A percentile compares a stretch with the other conserved stretches of the same genome.
Evolutionary conservation across 92 coral and sea anemone genomes (phyloP).

Genomic region (Virgularia gustaviana): DNA sequence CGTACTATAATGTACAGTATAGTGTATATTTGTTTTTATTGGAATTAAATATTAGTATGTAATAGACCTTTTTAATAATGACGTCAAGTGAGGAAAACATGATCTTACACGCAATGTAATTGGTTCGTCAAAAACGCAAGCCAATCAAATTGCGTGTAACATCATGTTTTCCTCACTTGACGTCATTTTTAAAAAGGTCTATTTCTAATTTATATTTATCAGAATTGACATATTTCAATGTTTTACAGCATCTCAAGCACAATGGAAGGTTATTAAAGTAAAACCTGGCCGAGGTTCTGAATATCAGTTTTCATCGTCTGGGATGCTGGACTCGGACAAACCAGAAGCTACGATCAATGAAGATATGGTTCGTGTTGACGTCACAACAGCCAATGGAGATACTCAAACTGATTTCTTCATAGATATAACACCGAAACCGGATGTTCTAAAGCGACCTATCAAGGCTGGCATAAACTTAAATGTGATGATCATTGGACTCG

Average conservation of each 20-base stretch:
- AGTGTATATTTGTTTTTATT: too few species aligned
- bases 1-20: too few species aligned
- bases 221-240: too few species aligned
- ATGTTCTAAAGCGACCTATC: constrained; percentile 28
- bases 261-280: constrained; percentile 21
- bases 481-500: constrained; percentile 48
- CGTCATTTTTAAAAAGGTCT: too few species aligned
- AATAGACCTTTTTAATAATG: too few species aligned
- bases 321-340: constrained; percentile 8
- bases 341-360: constrained; percentile 29
- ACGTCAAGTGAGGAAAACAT: too few species aligned
- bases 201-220: too few species aligned
- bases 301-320: constrained; percentile 1
- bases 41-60: too few species aligned
- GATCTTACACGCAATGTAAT: too few species aligned
- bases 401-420: constrained; percentile 49
- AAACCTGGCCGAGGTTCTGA: constrained; percentile 31
- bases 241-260: constrained; percentile 10
- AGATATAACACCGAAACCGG: constrained; percentile 40
- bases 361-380: constrained; percentile 54
- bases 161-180: too few species aligned
- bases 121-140: too few species aligned
- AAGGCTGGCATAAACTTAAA: constrained; percentile 40
- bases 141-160: too few species aligned
- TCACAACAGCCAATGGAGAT: constrained; percentile 29